These are phyloP conservation scores for Neogale vison DNA, from an alignment of 2,113 vertebrate species.

Conservation along the genomic window DNA sequence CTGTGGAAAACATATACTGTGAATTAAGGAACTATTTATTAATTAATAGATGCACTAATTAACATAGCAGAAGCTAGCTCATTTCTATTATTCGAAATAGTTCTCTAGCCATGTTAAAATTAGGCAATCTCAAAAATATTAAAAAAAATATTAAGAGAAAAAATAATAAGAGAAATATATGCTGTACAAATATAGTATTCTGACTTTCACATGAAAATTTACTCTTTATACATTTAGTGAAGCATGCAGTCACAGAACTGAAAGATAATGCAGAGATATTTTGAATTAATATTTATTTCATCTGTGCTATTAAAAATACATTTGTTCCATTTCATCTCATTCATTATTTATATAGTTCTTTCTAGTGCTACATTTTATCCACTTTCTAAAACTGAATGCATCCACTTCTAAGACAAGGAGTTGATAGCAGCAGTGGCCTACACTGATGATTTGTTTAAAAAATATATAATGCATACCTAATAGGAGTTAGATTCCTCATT, in stretches of 20 bases:
- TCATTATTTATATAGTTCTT: constrained; percentile 57
- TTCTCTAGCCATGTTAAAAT: background rate
- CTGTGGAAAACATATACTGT: constrained; percentile 17
- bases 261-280: background rate
- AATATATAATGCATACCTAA: background rate
- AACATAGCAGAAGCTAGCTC: constrained; percentile 10
- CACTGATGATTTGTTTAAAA: constrained; percentile 3
- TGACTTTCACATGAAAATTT: background rate
- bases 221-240: background rate
- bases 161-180: background rate
- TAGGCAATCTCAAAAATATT: background rate
- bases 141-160: no score
- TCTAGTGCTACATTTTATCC: background rate
- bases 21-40: constrained; percentile 47
- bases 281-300: constrained; percentile 70
- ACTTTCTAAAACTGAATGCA: background rate
- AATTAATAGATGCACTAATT: constrained; percentile 43
- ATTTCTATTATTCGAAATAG: background rate
- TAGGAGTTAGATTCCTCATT: background rate
- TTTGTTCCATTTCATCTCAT: constrained; percentile 64
- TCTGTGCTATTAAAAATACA: constrained; percentile 65
- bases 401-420: background rate
- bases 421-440: background rate
- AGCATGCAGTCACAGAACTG: background rate
- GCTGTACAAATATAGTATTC: background rate